Percentiles rank a stretch among this genome's conserved stretches.
These are phyloP conservation scores for Pedionomus torquatus DNA, from an alignment of 2,113 vertebrate species.

Conservation along the genomic window DNA sequence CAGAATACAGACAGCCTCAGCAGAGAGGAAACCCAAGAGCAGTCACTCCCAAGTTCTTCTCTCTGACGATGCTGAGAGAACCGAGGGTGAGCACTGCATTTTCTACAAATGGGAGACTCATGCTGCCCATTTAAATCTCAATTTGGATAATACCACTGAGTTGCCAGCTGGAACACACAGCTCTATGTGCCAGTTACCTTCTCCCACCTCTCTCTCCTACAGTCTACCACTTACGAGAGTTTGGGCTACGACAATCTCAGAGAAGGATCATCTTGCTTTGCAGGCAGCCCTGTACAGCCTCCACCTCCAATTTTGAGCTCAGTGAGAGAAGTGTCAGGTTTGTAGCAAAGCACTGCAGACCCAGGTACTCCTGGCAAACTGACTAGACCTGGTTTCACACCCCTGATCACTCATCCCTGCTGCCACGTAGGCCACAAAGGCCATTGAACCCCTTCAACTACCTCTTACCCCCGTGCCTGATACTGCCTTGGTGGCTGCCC, in stretches of 20 bases:
- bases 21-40: not conserved
- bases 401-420: not conserved
- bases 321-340: not conserved
- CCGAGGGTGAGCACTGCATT: not conserved
- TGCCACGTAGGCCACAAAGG: not conserved
- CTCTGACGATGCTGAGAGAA: not conserved
- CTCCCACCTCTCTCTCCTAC: not conserved
- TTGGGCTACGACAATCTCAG: not conserved
- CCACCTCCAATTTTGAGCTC: not conserved
- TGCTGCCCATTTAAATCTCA: not conserved
- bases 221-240: not conserved
- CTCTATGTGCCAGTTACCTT: not conserved
- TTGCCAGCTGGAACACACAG: not conserved
- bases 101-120: not conserved
- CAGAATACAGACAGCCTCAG: not conserved
- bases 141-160: not conserved
- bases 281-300: not conserved
- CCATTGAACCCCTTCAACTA: not conserved
- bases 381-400: not conserved
- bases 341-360: not conserved
- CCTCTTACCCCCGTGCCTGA: not conserved
- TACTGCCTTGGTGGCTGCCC: not conserved
- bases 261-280: not conserved
- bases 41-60: not conserved
- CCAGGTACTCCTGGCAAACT: not conserved